A percentile compares a stretch with the other conserved stretches of the same genome.
phyloP scores from a whole-genome alignment of 2,797 vertebrate species.

The Sphenopsis melanotis region DNA sequence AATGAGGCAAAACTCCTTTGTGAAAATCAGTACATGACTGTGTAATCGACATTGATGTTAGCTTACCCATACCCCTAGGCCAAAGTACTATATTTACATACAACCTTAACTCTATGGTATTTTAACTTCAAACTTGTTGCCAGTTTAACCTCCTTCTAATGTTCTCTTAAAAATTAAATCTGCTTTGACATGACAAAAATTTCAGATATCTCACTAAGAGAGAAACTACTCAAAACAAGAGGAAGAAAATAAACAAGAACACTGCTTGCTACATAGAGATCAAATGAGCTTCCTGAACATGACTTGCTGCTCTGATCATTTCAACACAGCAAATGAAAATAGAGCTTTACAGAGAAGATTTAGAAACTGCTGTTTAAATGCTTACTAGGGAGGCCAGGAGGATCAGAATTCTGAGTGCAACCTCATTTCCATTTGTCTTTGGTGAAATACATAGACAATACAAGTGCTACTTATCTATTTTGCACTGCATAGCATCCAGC shows the following conservation, averaged over 20 bases:
- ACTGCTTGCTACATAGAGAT: background rate
- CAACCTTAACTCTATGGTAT: background rate
- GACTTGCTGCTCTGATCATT: background rate
- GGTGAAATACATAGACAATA: background rate
- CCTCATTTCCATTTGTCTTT: background rate
- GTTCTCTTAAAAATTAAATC: background rate
- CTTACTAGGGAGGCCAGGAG: background rate
- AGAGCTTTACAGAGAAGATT: background rate
- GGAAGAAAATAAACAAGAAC: background rate
- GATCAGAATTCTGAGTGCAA: background rate
- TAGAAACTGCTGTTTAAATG: background rate
- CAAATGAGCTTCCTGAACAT: background rate
- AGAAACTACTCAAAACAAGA: background rate
- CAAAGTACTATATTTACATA: background rate
- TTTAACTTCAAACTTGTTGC: background rate
- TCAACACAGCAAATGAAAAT: background rate
- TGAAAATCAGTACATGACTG: background rate
- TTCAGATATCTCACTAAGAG: background rate
- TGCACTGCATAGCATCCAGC: background rate
- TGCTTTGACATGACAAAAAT: background rate
- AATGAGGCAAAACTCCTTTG: background rate
- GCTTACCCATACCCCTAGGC: background rate
- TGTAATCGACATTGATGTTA: background rate
- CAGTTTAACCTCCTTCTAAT: background rate
- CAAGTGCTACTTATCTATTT: background rate